These are phyloP conservation scores for Campoletis raptor DNA, from an alignment of 2,888 invertebrate genomes.

Conservation along the genomic window DNA sequence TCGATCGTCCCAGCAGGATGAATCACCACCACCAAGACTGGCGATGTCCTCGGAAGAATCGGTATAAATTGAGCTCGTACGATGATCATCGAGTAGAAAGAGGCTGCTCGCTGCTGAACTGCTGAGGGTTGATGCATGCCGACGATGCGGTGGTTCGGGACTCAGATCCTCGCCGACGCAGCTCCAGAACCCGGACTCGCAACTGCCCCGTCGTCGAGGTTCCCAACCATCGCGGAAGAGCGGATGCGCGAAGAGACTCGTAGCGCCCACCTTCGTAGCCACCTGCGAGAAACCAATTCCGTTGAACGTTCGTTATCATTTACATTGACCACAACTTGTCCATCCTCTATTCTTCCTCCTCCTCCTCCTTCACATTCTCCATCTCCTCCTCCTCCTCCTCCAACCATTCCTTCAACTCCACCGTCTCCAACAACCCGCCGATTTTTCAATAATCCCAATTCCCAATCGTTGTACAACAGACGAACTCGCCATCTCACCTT, in stretches of 20 bases:
- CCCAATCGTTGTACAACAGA: constrained; percentile 56
- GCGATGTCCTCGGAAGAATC: constrained; percentile 95
- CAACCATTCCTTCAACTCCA: neutral
- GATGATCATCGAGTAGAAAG: constrained; percentile 88
- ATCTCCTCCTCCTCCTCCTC: neutral
- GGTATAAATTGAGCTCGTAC: constrained; percentile 93
- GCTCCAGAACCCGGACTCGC: constrained; percentile 96
- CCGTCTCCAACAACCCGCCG: constrained; percentile 38
- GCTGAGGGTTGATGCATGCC: constrained; percentile 84
- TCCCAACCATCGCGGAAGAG: constrained; percentile 85
- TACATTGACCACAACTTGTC: neutral
- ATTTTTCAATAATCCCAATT: constrained; percentile 46
- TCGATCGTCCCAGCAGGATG: constrained; percentile 89
- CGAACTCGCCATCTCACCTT: constrained; percentile 77
- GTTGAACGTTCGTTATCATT: constrained; percentile 58
- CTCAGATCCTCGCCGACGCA: constrained; percentile 93
- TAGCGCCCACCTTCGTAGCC: constrained; percentile 85
- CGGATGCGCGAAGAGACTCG: constrained; percentile 88
- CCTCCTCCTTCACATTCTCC: constrained; percentile 6
- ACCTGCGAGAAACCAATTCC: constrained; percentile 76
- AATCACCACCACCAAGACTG: constrained; percentile 92
- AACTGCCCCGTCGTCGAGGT: constrained; percentile 92
- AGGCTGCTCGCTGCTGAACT: constrained; percentile 86
- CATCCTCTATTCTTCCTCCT: neutral
- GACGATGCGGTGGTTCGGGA: constrained; percentile 83